Conservation (phyloP, 1,140 invertebrate genomes). For the honey bee (Apis mellifera) region Amel_HAv3.1 CM009936.2:6251001-6251500, state of each 20-base stretch:
- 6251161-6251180: constrained; percentile 62
- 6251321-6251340: too few species aligned
- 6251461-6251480: constrained; percentile 50
- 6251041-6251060: constrained; percentile 64
- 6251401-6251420: constrained; percentile 43
- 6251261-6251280: not conserved
- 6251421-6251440: constrained; percentile 49
- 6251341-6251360: too few species aligned
- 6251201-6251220: constrained; percentile 64
- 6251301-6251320: too few species aligned
- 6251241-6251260: constrained; percentile 10
- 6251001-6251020: constrained; percentile 40
- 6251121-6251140: constrained; percentile 34
- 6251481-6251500: constrained; percentile 35
- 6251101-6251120: constrained; percentile 26
- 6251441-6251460: constrained; percentile 33
- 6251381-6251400: constrained; percentile 51
- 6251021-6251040: constrained; percentile 52
- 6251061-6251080: not conserved
- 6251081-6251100: not conserved
- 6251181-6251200: constrained; percentile 40
- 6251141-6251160: constrained; percentile 34
- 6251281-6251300: too few species aligned
- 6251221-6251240: constrained; percentile 25
- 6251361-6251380: constrained; percentile 53